Base-by-base conservation (phyloP, 2,888 invertebrate genomes). In the Lypha dubia region DNA sequence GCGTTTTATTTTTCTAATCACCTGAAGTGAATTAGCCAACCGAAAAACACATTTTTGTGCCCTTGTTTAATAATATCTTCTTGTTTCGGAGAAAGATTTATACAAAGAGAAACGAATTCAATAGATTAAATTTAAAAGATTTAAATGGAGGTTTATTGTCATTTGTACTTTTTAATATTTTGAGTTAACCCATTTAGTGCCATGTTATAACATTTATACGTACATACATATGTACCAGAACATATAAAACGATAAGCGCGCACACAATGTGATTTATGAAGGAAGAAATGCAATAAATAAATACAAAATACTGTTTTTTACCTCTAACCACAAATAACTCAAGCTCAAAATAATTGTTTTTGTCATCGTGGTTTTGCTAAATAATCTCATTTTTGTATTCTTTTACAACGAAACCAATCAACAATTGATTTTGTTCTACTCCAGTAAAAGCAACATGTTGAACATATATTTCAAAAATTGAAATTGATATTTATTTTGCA, bases 401-500 rank as follows among this genome's bases (percentile, higher is more conserved):
- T 44, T 56, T 46, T 38, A 17, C 22, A 46, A 41, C 38, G 38
- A 51, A 77, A 77, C 15, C 58, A 65, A 67, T 77, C 38, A 67
- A 77, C 51, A 73, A 60, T 77, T 77, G 53, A 51, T 76, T 76
- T n/a, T 38, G 22, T 73, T 24, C 67, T 41, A 35, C 67, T 41
- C 41, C 5, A 70, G 28, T 46, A 62, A n/a, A n/a, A 13, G 28
- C 56, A 44, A 1, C 56, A 17, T 22, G 46, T 56, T 28, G 38
- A 35, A 68, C 28, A 76, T 41, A 71, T 63, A 3, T 11, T 41
- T 58, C 49, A 70, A 49, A 76, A 58, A 67, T 51, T 32, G 41
- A 76, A 73, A 76, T 71, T 71, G 53, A 76, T 82, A 76, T 65
- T 38, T 67, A 58, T 28, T 71, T 49, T 51, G 32, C 41, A 65